Percentiles rank a stretch among this genome's conserved stretches.
Evolutionary conservation across 2,888 invertebrate species (phyloP).

Genomic region (Drosophila gaucha): DNA sequence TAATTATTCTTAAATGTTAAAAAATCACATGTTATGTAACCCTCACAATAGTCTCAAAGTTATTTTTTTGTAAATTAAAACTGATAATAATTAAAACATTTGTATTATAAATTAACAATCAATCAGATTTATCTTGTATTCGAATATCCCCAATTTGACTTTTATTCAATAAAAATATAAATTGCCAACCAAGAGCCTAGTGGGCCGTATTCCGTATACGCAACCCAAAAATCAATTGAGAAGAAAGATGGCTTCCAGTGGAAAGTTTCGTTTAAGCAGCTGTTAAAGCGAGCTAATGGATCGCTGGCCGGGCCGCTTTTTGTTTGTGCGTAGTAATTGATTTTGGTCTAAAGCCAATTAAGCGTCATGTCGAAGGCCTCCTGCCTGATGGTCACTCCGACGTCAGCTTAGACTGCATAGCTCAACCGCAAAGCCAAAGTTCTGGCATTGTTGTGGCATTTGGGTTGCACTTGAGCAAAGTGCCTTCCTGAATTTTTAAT

Average conservation of each 20-base stretch:
- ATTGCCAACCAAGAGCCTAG: not conserved
- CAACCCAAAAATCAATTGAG: slow-evolving; percentile 1
- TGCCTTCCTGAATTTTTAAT: not conserved
- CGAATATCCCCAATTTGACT: not conserved
- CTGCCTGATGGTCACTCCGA: slow-evolving; percentile 5
- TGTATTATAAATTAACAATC: no score
- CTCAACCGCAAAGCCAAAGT: slow-evolving; percentile 36
- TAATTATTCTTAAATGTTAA: slow-evolving; percentile 7
- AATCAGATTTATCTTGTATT: no score
- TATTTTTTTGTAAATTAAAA: no score
- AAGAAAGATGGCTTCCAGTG: not conserved
- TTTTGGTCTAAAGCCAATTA: slow-evolving; percentile 60
- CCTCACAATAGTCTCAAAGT: no score
- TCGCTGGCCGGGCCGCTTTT: slow-evolving; percentile 13
- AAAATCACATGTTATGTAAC: not conserved
- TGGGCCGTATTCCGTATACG: slow-evolving; percentile 8
- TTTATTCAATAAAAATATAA: no score
- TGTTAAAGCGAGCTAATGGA: slow-evolving; percentile 22
- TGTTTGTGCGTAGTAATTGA: slow-evolving; percentile 63
- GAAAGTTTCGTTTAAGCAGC: not conserved
- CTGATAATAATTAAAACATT: no score
- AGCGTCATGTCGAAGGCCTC: slow-evolving; percentile 10
- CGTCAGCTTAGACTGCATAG: slow-evolving; percentile 22
- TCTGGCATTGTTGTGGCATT: slow-evolving; percentile 38
- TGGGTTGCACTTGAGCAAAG: slow-evolving; percentile 26